Evolutionary conservation across 2,113 vertebrate genomes (phyloP), one percentile per base, ranked within the genome.

Genomic region (Lepus europaeus): DNA sequence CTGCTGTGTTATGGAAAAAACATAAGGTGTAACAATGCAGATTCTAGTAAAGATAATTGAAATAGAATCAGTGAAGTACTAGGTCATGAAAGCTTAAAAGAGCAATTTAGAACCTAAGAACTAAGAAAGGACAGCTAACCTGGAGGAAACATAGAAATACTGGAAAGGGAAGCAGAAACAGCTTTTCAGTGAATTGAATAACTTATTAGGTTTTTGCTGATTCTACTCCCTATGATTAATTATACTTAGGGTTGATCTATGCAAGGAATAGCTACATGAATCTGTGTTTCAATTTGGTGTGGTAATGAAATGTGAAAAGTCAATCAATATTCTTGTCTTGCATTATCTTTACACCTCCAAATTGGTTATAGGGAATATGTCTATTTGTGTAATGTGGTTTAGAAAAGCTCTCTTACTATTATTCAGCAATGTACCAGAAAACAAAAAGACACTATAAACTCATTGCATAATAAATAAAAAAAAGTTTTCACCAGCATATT

Each of bases 101-200:
- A 80, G 11, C 36, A 90, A 90, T 95, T 81, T 81, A 23, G 59
- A 95, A 90, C 61, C 61, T 51, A 74, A 85, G 61, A 80, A 89
- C 5, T 49, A 14, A 81, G 13, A 68, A 93, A 51, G 23, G 10
- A 82, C 9, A 70, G 69, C 3, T 81, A 74, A 74, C 10, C 17
- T 74, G 36, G 39, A 79, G 2, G 49, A 89, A 89, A 49, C 36
- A 61, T 25, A 86, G 63, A 20, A 61, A 31, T 85, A 27, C 23
- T 69, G 8, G 29, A 63, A 76, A 76, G 19, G 59, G 6, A 3
- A 76, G 19, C 25, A 81, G 17, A 89, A 51, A 11, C 4, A 79
- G 19, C 0, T 22, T 90, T 49, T 90, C 45, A 73, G 12, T 59
- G 33, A 91, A 31, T 84, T 83, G 8, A 29, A 6, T 33, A 83